Conservation (phyloP, 1,140 invertebrate genomes). For the Aricia agestis region DNA sequence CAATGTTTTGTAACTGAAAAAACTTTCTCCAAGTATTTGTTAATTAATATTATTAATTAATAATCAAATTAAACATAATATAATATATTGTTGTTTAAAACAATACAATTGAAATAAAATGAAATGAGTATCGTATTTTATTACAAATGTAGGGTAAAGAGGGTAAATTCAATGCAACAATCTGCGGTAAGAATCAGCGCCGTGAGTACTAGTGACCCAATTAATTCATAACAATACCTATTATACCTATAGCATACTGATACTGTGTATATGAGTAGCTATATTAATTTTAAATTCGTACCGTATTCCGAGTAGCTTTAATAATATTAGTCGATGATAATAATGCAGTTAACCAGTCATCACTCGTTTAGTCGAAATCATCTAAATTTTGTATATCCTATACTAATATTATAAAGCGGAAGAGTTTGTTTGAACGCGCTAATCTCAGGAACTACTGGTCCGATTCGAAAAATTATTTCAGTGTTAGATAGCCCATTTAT, state of each 20-base stretch:
- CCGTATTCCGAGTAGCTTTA: neutral
- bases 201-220: neutral
- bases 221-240: conserved; percentile 3
- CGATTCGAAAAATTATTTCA: too few relatives aligned
- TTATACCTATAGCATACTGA: neutral
- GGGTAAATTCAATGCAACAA: neutral
- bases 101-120: neutral
- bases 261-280: neutral
- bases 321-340: neutral
- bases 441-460: too few relatives aligned
- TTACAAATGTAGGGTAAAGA: neutral
- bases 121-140: neutral
- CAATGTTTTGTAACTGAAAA: too few relatives aligned
- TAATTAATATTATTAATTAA: too few relatives aligned
- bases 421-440: too few relatives aligned
- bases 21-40: too few relatives aligned
- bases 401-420: too few relatives aligned
- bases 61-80: neutral
- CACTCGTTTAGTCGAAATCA: too few relatives aligned
- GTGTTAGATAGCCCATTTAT: too few relatives aligned
- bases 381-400: too few relatives aligned
- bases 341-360: too few relatives aligned
- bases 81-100: neutral
- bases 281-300: neutral
- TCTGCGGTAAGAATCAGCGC: neutral